Base-by-base conservation (phyloP, 2,888 invertebrate genomes). In the Amblyteles armatorius region DNA sequence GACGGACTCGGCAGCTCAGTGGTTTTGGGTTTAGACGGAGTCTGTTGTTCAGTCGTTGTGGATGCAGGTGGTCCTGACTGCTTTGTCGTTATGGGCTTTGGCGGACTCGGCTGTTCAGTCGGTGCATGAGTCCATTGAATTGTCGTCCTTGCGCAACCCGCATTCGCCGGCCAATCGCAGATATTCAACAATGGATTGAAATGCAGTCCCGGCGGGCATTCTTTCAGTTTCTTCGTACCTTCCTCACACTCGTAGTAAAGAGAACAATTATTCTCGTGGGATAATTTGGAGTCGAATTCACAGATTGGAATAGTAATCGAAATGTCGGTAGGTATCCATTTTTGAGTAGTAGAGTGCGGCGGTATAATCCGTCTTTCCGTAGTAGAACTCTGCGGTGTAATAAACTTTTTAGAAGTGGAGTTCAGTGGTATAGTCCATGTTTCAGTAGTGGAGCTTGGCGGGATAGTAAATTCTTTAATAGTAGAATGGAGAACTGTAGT, bases 221-320 rank as follows among this genome's bases (percentile, higher is more conserved):
- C 19, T 48, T 26, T 60, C 0, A 73, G 1, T 3, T 82, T 63
- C 55, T 88, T 88, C 5, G 22, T 5, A 0, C 88, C 90, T 5
- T 71, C 19, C 0, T 76, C 65, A 16, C 92, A 91, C 40, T 87
- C 73, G 67, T 89, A 90, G 72, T 88, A 91, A 2, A 60, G 13
- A 0, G 86, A 79, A 67, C 91, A 91, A 36, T 88, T 77, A 0
- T n/a, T 40, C 29, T 83, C 82, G 68, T 91, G 87, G 0, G 88
- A 50, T 22, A 82, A 6, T 11, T 84, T 82, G 33, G 19, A 2
- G n/a, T 77, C 85, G 9, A 71, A 16, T 33, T 63, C 60, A 11
- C 73, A 57, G 7, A 63, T 9, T 3, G 89, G 87, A 69, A 85
- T 87, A 67, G 83, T 69, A 0, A 82, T 82, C 16, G 83, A 71